A percentile compares a stretch with the other conserved stretches of the same genome.
Conservation (phyloP, 2,113 vertebrate species). For the Baryphthengus martii region DNA sequence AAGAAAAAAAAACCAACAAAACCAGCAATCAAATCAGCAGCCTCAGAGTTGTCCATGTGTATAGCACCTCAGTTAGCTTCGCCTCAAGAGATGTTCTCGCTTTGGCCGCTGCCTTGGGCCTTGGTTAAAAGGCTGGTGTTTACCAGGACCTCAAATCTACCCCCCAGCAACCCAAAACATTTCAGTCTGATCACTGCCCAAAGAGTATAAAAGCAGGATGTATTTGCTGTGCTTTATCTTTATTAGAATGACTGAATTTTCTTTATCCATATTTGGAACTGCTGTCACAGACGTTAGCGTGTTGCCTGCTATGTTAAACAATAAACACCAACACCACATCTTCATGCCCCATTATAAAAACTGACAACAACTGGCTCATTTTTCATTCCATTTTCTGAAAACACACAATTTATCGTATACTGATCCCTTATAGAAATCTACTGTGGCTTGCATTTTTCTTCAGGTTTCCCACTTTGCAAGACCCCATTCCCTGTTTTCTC, state of each 20-base stretch:
- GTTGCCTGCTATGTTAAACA: neutral
- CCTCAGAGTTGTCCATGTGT: accelerated
- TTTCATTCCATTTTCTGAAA: neutral
- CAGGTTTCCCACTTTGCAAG: neutral
- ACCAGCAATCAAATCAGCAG: neutral
- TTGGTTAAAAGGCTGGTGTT: neutral
- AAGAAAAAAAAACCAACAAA: neutral
- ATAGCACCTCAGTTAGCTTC: neutral
- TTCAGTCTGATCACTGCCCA: neutral
- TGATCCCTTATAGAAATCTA: neutral
- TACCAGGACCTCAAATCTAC: neutral
- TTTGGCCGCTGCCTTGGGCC: neutral
- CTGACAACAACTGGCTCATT: neutral
- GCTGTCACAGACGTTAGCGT: accelerated
- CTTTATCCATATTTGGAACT: neutral
- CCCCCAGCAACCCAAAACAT: neutral
- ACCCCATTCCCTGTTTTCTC: neutral
- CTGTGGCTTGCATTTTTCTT: neutral
- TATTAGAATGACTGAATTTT: neutral
- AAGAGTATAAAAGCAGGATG: neutral
- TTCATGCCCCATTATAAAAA: neutral
- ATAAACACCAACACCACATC: neutral
- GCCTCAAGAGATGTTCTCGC: neutral
- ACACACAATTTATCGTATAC: neutral
- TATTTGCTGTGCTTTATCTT: neutral